Base-by-base conservation (phyloP, 2,113 vertebrate species). In the Daubentonia madagascariensis region DNA sequence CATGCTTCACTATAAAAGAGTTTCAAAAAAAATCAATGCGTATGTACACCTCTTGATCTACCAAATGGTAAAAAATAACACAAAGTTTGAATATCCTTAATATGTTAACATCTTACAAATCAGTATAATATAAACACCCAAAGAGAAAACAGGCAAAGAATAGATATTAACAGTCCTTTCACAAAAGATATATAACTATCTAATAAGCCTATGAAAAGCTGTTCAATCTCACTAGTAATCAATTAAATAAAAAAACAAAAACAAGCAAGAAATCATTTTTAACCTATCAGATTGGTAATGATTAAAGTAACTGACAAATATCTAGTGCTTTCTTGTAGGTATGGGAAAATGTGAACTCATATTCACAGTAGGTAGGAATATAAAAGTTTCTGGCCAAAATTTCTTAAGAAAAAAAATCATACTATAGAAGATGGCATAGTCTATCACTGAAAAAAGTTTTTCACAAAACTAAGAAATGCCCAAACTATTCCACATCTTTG, bases 251-350 rank as follows among this genome's bases (percentile, higher is more conserved):
- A 92, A 92, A 96, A 76, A 54, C 59, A 48, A 79, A 91, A 81
- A 23, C 4, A 50, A 61, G n/a, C 4, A 37, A 28, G 30, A 92
- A 95, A 96, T 83, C 43, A 12, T 50, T 37, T 73, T 84, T 87
- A 94, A 78, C 32, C 43, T 85, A 89, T 52, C 50, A 86, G 22
- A 72, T 14, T 96, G 52, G 18, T 80, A 94, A 80, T 73, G 43
- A 86, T 90, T 86, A 94, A 79, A 94, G 35, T 89, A 96, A 96
- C 73, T 89, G n/a, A 81, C 11, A 89, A 90, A 59, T 68, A 91
- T 86, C 48, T 86, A 68, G 7, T 87, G 37, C 14, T 80, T 63
- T 94, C 65, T 86, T 43, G 67, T 8, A 78, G 45, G 52, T 79
- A 76, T 37, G 48, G 75, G 52, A 86, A 92, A 95, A 95, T 57